Evolutionary conservation across 2,888 invertebrate genomes (phyloP).

Genomic region (Coleophora flavipennella): DNA sequence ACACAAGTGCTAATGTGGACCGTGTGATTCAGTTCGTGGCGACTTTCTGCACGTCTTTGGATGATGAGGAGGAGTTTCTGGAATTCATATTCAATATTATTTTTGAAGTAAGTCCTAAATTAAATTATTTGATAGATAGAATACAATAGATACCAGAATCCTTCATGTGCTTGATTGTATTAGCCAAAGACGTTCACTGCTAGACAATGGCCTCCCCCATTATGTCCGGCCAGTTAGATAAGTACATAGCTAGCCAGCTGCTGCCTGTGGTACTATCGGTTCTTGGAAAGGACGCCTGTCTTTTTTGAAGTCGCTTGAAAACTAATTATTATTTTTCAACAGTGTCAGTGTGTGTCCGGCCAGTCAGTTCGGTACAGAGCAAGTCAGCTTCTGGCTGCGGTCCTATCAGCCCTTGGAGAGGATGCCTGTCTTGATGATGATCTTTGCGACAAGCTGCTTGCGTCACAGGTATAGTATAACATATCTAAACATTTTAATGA

Average conservation of each 20-base stretch:
- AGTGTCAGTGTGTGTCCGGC: slow-evolving; percentile 66
- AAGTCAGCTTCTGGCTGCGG: slow-evolving; percentile 83
- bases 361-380: slow-evolving; percentile 79
- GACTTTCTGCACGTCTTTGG: slow-evolving; percentile 77
- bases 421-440: slow-evolving; percentile 84
- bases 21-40: slow-evolving; percentile 80
- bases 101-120: slow-evolving; percentile 61
- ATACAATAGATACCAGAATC: too few species aligned
- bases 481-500: too few species aligned
- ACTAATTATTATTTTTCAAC: slow-evolving; percentile 12
- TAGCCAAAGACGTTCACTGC: too few species aligned
- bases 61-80: slow-evolving; percentile 72
- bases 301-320: background rate
- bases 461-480: slow-evolving; percentile 70
- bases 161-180: too few species aligned
- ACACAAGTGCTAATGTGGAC: slow-evolving; percentile 79
- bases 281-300: too few species aligned
- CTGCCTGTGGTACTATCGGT: slow-evolving; percentile 62
- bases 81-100: slow-evolving; percentile 75
- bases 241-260: slow-evolving; percentile 84
- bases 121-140: background rate
- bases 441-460: slow-evolving; percentile 80
- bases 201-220: too few species aligned
- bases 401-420: slow-evolving; percentile 81
- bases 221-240: slow-evolving; percentile 68